Conservation (phyloP, 2,888 invertebrate species). For the Crepidodera aurea region DNA sequence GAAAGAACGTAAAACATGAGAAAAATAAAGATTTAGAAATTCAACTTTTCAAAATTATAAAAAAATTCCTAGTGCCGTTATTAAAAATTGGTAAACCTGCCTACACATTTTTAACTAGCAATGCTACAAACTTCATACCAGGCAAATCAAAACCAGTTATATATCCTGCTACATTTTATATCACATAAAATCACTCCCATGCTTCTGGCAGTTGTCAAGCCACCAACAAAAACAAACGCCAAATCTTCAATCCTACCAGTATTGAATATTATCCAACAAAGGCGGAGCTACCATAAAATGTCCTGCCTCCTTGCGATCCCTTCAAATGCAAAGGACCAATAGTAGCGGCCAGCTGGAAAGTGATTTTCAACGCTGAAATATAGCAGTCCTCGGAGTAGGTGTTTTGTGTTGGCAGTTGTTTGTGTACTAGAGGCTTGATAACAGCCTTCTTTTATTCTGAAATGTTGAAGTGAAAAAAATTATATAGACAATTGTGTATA, state of each 20-base stretch:
- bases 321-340: constrained; percentile 13
- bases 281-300: constrained; percentile 14
- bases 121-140: background rate
- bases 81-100: too few relatives aligned
- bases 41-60: too few relatives aligned
- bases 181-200: constrained; percentile 24
- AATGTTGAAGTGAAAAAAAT: background rate
- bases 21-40: too few relatives aligned
- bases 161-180: constrained; percentile 10
- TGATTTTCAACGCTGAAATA: background rate
- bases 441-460: background rate
- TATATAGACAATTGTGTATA: background rate
- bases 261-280: constrained; percentile 12
- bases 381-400: background rate
- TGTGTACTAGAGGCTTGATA: constrained; percentile 12
- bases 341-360: background rate
- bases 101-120: background rate
- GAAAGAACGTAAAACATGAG: too few relatives aligned
- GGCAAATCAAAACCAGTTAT: constrained; percentile 4
- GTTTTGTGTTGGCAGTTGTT: constrained; percentile 17
- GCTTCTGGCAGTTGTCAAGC: constrained; percentile 18
- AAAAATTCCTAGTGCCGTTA: too few relatives aligned
- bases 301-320: constrained; percentile 10
- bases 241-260: constrained; percentile 23
- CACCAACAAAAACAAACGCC: constrained; percentile 24